A percentile compares a stretch with the other conserved stretches of the same genome.
These are phyloP conservation scores for Lottia scabra DNA, from an alignment of 2,888 invertebrate genomes.

Conservation along the genomic window DNA sequence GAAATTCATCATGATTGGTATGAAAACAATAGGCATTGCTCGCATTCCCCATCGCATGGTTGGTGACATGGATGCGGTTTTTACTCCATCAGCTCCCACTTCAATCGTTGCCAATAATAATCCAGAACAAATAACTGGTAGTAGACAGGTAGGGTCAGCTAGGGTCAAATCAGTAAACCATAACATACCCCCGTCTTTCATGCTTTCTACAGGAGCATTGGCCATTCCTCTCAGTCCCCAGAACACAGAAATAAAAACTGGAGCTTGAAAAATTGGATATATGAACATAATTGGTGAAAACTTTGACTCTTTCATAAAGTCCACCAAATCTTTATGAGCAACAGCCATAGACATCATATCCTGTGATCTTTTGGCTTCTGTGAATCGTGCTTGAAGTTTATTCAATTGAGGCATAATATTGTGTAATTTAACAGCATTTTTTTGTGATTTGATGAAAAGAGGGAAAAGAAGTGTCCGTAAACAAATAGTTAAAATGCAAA, in stretches of 20 bases:
- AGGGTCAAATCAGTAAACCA: conserved; percentile 96
- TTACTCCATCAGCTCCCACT: conserved; percentile 79
- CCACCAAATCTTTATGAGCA: conserved; percentile 72
- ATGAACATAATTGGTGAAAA: not conserved
- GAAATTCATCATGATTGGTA: conserved; percentile 89
- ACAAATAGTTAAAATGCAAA: conserved; percentile 78
- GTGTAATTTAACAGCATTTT: conserved; percentile 83
- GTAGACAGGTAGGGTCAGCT: conserved; percentile 87
- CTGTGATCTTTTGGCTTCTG: conserved; percentile 86
- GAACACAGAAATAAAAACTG: conserved; percentile 93
- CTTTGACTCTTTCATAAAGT: not conserved
- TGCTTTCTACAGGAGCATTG: conserved; percentile 88
- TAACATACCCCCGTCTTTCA: conserved; percentile 86
- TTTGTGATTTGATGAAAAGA: conserved; percentile 84
- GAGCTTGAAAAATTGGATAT: conserved; percentile 71
- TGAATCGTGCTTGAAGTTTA: conserved; percentile 84
- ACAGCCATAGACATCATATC: conserved; percentile 74
- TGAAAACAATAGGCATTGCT: conserved; percentile 81
- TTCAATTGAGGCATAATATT: conserved; percentile 90
- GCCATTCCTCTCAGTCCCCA: conserved; percentile 89
- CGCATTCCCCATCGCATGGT: conserved; percentile 82
- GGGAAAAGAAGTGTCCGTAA: conserved; percentile 86
- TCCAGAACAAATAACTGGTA: conserved; percentile 87
- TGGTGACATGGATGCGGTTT: conserved; percentile 67
- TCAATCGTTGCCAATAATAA: conserved; percentile 88